Evolutionary conservation across 2,888 invertebrate species (phyloP).

Genomic region (Poecilus cupreus): DNA sequence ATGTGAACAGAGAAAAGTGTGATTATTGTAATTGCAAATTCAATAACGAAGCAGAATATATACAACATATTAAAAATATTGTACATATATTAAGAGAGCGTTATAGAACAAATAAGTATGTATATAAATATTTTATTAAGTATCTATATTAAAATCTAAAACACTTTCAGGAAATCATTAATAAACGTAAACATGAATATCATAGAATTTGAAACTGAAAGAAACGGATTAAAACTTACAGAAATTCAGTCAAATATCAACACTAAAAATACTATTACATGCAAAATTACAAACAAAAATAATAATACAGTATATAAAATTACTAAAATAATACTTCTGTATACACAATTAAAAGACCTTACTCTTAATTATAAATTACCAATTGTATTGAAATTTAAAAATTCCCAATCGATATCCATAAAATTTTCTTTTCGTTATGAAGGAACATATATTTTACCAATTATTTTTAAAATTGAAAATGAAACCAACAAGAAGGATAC

Average conservation of each 20-base stretch:
- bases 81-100: constrained; percentile 47
- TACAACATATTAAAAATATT: constrained; percentile 33
- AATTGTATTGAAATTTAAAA: constrained; percentile 14
- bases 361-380: constrained; percentile 32
- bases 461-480: constrained; percentile 45
- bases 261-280: constrained; percentile 12
- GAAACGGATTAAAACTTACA: constrained; percentile 9
- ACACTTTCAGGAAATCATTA: constrained; percentile 33
- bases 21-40: constrained; percentile 55
- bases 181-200: constrained; percentile 11
- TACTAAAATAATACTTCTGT: constrained; percentile 32
- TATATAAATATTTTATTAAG: constrained; percentile 6
- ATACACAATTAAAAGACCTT: constrained; percentile 30
- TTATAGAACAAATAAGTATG: constrained; percentile 56
- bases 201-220: constrained; percentile 29
- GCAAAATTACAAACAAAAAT: constrained; percentile 43
- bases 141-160: not conserved
- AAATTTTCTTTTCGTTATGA: constrained; percentile 49
- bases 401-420: not conserved
- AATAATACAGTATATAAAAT: constrained; percentile 38
- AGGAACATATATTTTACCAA: constrained; percentile 47
- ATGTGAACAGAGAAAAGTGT: constrained; percentile 50
- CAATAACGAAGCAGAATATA: constrained; percentile 13
- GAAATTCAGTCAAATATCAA: constrained; percentile 32
- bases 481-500: constrained; percentile 1